A percentile compares a stretch with the other conserved stretches of the same genome.
Evolutionary conservation across 2,888 invertebrate species (phyloP).

Genomic region (Aproaerema taeniolella): DNA sequence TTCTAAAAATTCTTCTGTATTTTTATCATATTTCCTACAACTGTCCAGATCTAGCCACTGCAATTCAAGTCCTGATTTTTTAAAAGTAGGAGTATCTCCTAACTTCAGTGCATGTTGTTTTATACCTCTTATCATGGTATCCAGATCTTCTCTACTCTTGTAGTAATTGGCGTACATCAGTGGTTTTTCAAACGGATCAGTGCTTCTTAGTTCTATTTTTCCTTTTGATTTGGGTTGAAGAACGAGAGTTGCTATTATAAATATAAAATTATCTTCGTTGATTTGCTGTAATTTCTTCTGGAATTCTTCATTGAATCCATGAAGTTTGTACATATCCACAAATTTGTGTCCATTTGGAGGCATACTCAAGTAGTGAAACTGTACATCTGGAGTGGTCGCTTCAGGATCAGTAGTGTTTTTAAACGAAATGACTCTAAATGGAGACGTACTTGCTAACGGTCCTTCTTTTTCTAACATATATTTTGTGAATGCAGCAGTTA

Average conservation of each 20-base stretch:
- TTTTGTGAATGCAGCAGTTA: conserved; percentile 43
- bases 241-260: conserved; percentile 75
- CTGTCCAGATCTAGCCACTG: conserved; percentile 45
- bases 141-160: conserved; percentile 69
- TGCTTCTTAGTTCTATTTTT: conserved; percentile 79
- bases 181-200: conserved; percentile 82
- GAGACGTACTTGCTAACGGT: conserved; percentile 53
- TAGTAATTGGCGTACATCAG: conserved; percentile 80
- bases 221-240: conserved; percentile 84
- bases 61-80: conserved; percentile 36
- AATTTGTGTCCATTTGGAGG: conserved; percentile 37
- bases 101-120: conserved; percentile 36
- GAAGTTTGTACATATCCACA: conserved; percentile 35
- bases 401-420: conserved; percentile 43
- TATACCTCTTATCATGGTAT: conserved; percentile 36
- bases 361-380: conserved; percentile 43
- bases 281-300: conserved; percentile 32
- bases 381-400: conserved; percentile 42
- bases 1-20: conserved; percentile 38
- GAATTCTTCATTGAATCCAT: conserved; percentile 37
- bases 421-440: conserved; percentile 47
- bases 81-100: conserved; percentile 40
- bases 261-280: conserved; percentile 36
- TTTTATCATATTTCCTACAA: conserved; percentile 35
- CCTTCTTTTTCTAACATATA: conserved; percentile 71